Conservation (phyloP, 2,888 invertebrate genomes). For the Blera fallax region DNA sequence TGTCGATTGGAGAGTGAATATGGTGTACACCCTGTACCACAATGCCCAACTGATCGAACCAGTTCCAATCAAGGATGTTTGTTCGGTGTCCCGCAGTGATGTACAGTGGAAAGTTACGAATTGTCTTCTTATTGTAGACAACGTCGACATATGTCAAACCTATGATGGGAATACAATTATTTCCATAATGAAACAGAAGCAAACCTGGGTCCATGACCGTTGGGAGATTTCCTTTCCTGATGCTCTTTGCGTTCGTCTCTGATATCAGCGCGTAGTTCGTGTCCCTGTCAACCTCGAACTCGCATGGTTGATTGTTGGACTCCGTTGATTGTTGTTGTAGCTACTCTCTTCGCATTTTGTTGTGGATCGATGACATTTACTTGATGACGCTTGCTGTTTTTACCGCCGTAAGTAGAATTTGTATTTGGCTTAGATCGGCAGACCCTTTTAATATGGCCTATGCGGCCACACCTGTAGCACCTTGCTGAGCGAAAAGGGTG, state of each 20-base stretch:
- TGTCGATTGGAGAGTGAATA: background rate
- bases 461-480: background rate
- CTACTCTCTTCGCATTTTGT: background rate
- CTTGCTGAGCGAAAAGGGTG: background rate
- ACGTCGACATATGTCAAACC: background rate
- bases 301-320: no score
- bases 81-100: background rate
- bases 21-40: background rate
- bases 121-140: background rate
- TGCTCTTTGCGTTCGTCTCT: background rate
- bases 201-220: background rate
- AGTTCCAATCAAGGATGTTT: background rate
- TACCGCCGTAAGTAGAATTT: background rate
- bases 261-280: background rate
- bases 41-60: background rate
- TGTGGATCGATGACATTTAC: background rate
- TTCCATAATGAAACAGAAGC: background rate
- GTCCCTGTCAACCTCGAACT: background rate
- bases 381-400: background rate
- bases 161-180: background rate
- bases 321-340: background rate
- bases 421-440: background rate
- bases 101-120: background rate
- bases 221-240: background rate
- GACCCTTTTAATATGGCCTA: background rate